Percentiles rank a stretch among this genome's conserved stretches.
phyloP scores from a whole-genome alignment of 1,140 invertebrate genomes.

The Drosophila mauritiana region DNA sequence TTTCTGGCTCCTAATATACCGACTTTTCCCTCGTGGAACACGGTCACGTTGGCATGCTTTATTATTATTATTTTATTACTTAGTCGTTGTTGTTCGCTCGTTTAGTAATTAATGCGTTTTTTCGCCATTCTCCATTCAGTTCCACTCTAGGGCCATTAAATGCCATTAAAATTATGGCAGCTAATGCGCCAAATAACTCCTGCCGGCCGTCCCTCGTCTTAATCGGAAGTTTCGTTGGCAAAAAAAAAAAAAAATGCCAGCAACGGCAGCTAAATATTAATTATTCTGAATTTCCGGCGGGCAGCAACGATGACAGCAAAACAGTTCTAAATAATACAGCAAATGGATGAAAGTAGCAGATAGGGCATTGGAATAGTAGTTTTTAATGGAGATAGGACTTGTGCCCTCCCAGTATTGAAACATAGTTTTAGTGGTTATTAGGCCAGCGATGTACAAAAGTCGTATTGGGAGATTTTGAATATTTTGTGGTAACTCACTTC shows the following conservation, averaged over 20 bases:
- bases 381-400: too few species aligned
- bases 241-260: conserved; percentile 17
- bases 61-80: conserved; percentile 77
- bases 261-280: conserved; percentile 55
- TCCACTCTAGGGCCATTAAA: conserved; percentile 62
- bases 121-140: background rate
- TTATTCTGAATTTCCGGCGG: conserved; percentile 63
- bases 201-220: conserved; percentile 41
- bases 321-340: background rate
- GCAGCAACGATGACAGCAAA: conserved; percentile 32
- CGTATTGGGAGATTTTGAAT: too few species aligned
- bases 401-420: too few species aligned
- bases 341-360: background rate
- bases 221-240: conserved; percentile 64
- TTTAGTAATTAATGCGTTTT: conserved; percentile 76
- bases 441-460: too few species aligned
- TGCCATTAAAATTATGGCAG: conserved; percentile 76
- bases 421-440: too few species aligned
- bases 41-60: conserved; percentile 65
- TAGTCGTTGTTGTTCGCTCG: conserved; percentile 42
- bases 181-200: conserved; percentile 55
- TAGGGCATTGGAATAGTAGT: background rate
- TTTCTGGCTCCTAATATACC: conserved; percentile 64
- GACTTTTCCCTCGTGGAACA: conserved; percentile 13
- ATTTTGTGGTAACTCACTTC: too few species aligned